A percentile compares a stretch with the other conserved stretches of the same genome.
These are phyloP conservation scores for Gymnorhina tibicen DNA, from an alignment of 2,113 vertebrate species.

Conservation along the genomic window DNA sequence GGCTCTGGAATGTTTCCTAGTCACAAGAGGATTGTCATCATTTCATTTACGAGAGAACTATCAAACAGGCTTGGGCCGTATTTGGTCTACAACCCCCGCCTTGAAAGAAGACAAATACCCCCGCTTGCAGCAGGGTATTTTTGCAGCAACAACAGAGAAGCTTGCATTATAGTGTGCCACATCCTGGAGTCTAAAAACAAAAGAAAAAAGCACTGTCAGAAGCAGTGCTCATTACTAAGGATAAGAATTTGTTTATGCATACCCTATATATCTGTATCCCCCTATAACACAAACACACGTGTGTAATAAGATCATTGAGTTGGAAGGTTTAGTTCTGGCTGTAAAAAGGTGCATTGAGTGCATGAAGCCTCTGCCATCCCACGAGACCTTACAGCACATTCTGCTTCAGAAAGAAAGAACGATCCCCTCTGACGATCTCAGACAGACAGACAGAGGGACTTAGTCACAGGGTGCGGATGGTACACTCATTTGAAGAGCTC, in stretches of 20 bases:
- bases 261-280: not conserved
- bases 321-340: not conserved
- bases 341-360: not conserved
- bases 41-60: constrained; percentile 38
- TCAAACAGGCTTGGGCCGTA: constrained; percentile 34
- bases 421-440: not conserved
- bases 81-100: not conserved
- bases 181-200: not conserved
- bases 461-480: not conserved
- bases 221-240: not conserved
- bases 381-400: not conserved
- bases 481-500: not conserved
- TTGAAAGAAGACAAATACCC: not conserved
- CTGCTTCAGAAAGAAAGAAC: not conserved
- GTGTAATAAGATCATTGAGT: not conserved
- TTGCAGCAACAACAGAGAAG: not conserved
- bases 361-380: not conserved
- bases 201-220: not conserved
- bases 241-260: not conserved
- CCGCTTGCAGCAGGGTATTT: not conserved
- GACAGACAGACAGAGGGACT: not conserved
- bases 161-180: not conserved
- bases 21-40: constrained; percentile 64
- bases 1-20: constrained; percentile 61
- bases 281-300: not conserved